These are phyloP conservation scores for Harpagifer antarcticus DNA, from an alignment of 2,797 vertebrate genomes.

Conservation along the genomic window DNA sequence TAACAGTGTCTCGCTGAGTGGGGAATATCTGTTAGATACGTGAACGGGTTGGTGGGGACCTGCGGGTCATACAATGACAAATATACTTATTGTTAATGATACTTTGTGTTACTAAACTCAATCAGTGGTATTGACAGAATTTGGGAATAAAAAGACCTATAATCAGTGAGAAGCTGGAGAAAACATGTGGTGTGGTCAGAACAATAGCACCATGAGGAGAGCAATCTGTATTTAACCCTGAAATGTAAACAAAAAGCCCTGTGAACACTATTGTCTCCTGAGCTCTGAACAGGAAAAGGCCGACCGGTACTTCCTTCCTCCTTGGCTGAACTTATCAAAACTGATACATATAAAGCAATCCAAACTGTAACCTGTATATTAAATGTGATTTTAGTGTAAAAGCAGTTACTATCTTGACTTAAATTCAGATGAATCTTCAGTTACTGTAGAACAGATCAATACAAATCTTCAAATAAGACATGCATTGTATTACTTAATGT, in stretches of 20 bases:
- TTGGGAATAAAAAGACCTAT: background rate
- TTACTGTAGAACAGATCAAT: background rate
- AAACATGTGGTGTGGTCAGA: conserved; percentile 4
- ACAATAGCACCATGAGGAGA: conserved; percentile 57
- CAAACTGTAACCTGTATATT: background rate
- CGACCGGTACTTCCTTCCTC: conserved; percentile 20
- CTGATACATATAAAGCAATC: background rate
- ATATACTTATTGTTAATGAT: background rate
- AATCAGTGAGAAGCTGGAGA: conserved; percentile 7
- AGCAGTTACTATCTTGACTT: background rate
- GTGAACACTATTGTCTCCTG: conserved; percentile 58
- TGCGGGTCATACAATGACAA: too few relatives aligned
- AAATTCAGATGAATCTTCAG: background rate
- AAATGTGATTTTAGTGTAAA: background rate
- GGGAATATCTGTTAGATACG: too few relatives aligned
- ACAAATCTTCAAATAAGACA: background rate
- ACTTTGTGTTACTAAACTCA: background rate
- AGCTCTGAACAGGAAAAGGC: conserved; percentile 68
- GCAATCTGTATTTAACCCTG: background rate
- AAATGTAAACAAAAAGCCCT: conserved; percentile 24
- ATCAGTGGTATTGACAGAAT: conserved; percentile 22
- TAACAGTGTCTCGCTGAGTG: too few relatives aligned
- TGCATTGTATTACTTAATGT: background rate
- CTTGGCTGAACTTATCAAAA: background rate
- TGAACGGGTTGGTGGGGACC: too few relatives aligned